Evolutionary conservation across 37 sponge, comb jelly and placozoan species (phyloP), one percentile per base, ranked within the genome.

Genomic region (Lycopodina hypogea): DNA sequence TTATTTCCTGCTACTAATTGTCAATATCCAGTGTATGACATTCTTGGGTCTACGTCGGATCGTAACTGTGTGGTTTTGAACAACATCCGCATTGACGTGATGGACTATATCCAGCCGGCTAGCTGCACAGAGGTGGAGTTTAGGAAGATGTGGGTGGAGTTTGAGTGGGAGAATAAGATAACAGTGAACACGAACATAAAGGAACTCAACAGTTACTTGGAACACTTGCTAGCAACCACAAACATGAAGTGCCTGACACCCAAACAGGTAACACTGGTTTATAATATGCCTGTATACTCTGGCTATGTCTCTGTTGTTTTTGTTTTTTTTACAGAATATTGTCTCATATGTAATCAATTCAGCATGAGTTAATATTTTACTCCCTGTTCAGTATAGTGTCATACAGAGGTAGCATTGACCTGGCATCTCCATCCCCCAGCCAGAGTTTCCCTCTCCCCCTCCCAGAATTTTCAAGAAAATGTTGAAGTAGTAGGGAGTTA

Each of bases 151-250:
- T 99, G 99, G 99, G 94, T 89, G 74, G 99, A 99, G 80, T 99
- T 99, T 89, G 99, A 99, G 83, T 99, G 99, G 99, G 99, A 99
- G 80, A 99, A 99, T 75, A 99, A 99, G 93, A 85, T 95, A 69
- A 89, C 85, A 0, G 90, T 99, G 26, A 90, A 91, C 75, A 96
- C 96, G 14, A 96, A 94, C 55, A 92, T 99, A 41, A 77, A 80
- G 30, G 91, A 95, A 45, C 71, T 96, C 68, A 57, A 51, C 61
- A 86, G 69, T 3, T 99, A 88, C 72, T 83, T 99, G 56, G 83
- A 91, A 14, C 96, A 99, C 57, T 69, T 99, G 21, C 77, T 99
- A 26, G 59, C 59, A 38, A 83, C 74, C 63, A 99, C 99, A 1
- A 99, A 99, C 80, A 99, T 99, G 99, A 76, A 81, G 55, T 98